Evolutionary conservation across 2,797 vertebrate species (phyloP), one percentile per base, ranked within the genome.

Genomic region (Chelon auratus): DNA sequence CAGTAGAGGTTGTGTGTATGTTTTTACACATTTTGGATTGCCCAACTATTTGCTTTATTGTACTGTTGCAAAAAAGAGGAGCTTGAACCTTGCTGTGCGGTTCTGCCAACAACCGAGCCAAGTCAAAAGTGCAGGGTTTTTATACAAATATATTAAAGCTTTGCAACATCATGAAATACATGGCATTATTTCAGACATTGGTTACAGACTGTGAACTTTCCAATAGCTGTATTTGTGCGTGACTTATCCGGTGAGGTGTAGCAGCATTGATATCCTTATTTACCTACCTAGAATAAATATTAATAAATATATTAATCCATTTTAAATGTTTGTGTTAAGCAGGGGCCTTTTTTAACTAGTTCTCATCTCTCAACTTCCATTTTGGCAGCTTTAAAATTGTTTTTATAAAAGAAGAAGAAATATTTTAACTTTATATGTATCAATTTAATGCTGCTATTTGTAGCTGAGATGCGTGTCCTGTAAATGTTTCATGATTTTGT

Each of bases 1-100:
- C 12, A 42, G 72, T 75, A 51, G 78, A 65, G 33, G 15, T 57
- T 62, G 63, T 62, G 10, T 64, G 62, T 62, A 12, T 64, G 62
- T 82, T 75, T 73, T 65, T 59, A 40, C 42, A 58, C 50, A 50
- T 52, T 45, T 45, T 0, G 1, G 9, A 55, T 58, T 61, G 37
- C 2, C 17, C 1, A 2, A 37, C 30, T 56, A 52, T 68, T 72
- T 76, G 53, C 66, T 68, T 77, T 45, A 62, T 48, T 67, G 43
- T 42, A 7, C 20, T 72, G 61, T 68, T 57, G 39, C 5, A 33
- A 58, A 57, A 26, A 76, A 75, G 59, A 55, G n/a, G 26, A 74
- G 48, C 56, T 70, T 24, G 51, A 77, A 59, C 43, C 17, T 4
- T 58, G 53, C 40, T 73, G 55, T 47, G 14, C 18, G 48, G 10